Evolutionary conservation across 2,888 invertebrate genomes (phyloP).

Genomic region (Endotricha flammealis): DNA sequence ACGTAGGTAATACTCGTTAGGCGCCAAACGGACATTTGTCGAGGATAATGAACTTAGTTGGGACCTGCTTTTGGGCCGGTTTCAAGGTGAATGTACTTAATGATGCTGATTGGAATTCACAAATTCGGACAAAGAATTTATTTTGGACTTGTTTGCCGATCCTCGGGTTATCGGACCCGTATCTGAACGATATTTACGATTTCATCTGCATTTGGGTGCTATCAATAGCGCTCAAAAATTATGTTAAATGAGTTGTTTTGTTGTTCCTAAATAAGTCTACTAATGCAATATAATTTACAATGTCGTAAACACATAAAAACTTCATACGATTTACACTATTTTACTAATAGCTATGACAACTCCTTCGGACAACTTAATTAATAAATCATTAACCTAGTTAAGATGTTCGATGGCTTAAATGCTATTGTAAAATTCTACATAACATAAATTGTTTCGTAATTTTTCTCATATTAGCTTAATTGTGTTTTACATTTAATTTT

Average conservation of each 20-base stretch:
- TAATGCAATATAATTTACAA: not conserved
- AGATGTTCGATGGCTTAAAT: conserved; percentile 23
- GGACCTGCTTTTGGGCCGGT: conserved; percentile 60
- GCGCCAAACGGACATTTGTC: conserved; percentile 39
- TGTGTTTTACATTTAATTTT: conserved; percentile 16
- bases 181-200: conserved; percentile 45
- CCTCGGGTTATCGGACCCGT: conserved; percentile 63
- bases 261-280: not conserved
- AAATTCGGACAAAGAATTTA: conserved; percentile 51
- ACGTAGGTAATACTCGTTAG: conserved; percentile 24
- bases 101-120: conserved; percentile 57
- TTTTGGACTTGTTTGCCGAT: conserved; percentile 60
- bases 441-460: conserved; percentile 13
- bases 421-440: conserved; percentile 24
- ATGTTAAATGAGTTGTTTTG: not conserved
- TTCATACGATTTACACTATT: not conserved
- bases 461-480: conserved; percentile 40
- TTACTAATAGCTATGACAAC: not conserved
- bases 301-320: not conserved
- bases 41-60: conserved; percentile 69
- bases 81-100: conserved; percentile 69
- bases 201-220: conserved; percentile 36
- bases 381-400: conserved; percentile 41
- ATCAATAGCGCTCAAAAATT: not conserved
- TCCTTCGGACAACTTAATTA: too few species aligned